A percentile compares a stretch with the other conserved stretches of the same genome.
Evolutionary conservation across 2,888 invertebrate genomes (phyloP).

Genomic region (Cloeon dipterum): DNA sequence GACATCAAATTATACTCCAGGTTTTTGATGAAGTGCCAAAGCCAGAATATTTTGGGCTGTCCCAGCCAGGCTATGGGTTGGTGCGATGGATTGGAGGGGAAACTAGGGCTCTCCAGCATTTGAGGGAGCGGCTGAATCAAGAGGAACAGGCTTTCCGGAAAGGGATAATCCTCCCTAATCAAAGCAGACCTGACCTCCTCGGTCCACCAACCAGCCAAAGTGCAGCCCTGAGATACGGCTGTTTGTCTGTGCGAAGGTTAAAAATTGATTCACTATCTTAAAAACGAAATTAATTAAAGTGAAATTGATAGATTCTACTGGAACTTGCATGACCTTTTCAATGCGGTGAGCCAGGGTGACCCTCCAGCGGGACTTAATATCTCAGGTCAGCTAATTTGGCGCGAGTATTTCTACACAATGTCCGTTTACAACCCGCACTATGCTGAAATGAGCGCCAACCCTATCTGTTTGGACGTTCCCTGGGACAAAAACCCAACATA

Average conservation of each 20-base stretch:
- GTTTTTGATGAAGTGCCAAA: slow-evolving; percentile 21
- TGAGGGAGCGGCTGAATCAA: slow-evolving; percentile 26
- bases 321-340: slow-evolving; percentile 38
- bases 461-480: slow-evolving; percentile 44
- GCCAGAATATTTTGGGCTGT: slow-evolving; percentile 31
- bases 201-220: slow-evolving; percentile 43
- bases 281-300: too few relatives aligned
- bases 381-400: slow-evolving; percentile 45
- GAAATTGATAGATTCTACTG: slow-evolving; percentile 40
- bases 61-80: slow-evolving; percentile 25
- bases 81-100: slow-evolving; percentile 43
- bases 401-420: slow-evolving; percentile 60
- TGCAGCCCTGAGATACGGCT: slow-evolving; percentile 45
- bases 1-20: slow-evolving; percentile 7
- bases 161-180: slow-evolving; percentile 42
- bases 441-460: slow-evolving; percentile 41
- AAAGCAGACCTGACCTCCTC: slow-evolving; percentile 38
- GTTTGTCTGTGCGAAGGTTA: slow-evolving; percentile 38
- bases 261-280: too few relatives aligned
- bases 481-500: slow-evolving; percentile 26
- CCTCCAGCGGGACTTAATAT: slow-evolving; percentile 20
- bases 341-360: slow-evolving; percentile 26
- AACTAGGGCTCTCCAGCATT: slow-evolving; percentile 29
- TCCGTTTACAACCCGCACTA: slow-evolving; percentile 45
- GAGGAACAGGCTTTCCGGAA: slow-evolving; percentile 20